phyloP scores from a whole-genome alignment of 2,888 invertebrate species.

The Himalopsyche tibetana region DNA sequence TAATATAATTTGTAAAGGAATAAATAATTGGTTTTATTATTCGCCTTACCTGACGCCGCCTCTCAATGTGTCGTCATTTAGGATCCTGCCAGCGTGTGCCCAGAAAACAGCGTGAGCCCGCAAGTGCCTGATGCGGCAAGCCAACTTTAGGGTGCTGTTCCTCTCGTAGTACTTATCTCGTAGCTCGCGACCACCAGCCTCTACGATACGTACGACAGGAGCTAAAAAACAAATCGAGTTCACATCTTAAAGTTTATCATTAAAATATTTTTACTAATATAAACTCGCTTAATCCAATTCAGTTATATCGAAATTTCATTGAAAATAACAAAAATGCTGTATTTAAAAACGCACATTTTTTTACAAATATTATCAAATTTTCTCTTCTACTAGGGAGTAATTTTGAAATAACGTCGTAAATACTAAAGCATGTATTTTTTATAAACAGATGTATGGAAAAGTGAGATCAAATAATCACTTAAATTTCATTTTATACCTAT shows the following conservation, averaged over 20 bases:
- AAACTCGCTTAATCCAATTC: too few relatives aligned
- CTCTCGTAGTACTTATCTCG: slow-evolving; percentile 76
- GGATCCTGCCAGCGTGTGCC: slow-evolving; percentile 74
- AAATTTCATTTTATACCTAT: too few relatives aligned
- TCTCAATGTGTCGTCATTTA: slow-evolving; percentile 75
- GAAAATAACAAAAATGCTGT: too few relatives aligned
- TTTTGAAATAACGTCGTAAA: too few relatives aligned
- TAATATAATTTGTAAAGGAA: neutral
- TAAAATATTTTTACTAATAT: neutral
- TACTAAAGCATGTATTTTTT: too few relatives aligned
- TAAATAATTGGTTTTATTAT: too few relatives aligned
- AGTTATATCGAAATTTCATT: too few relatives aligned
- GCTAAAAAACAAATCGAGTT: slow-evolving; percentile 69
- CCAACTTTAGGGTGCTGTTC: slow-evolving; percentile 76
- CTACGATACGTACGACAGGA: slow-evolving; percentile 76
- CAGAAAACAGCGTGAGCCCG: slow-evolving; percentile 74
- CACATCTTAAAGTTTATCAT: neutral
- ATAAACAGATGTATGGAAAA: too few relatives aligned
- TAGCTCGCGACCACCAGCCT: slow-evolving; percentile 74
- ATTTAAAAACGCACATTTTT: too few relatives aligned
- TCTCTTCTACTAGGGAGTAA: too few relatives aligned
- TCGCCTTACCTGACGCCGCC: slow-evolving; percentile 74
- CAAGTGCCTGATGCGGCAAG: slow-evolving; percentile 75
- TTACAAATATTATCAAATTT: too few relatives aligned
- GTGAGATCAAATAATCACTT: too few relatives aligned